Evolutionary conservation across 2,888 invertebrate genomes (phyloP).

Genomic region (Rhagonycha lutea): DNA sequence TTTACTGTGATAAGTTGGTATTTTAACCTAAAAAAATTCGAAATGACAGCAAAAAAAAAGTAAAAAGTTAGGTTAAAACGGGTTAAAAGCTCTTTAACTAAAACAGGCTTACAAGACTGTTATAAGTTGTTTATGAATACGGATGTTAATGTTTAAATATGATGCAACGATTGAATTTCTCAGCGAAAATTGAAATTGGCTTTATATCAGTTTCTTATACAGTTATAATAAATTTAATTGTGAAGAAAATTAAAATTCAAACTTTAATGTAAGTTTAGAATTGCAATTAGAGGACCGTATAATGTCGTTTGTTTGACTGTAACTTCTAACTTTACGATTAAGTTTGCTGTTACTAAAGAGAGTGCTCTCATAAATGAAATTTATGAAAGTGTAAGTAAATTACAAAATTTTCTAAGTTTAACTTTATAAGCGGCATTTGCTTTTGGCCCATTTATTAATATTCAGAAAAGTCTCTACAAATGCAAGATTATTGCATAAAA

Average conservation of each 20-base stretch:
- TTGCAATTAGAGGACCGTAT: constrained; percentile 3
- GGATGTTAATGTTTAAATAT: no score
- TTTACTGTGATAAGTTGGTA: no score
- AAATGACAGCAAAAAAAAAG: no score
- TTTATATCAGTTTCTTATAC: background rate
- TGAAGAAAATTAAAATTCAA: background rate
- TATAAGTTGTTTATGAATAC: no score
- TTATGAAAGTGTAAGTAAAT: constrained; percentile 14
- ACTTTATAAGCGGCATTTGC: constrained; percentile 6
- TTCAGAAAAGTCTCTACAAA: background rate
- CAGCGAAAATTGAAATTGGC: background rate
- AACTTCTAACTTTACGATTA: constrained; percentile 11
- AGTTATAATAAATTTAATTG: background rate
- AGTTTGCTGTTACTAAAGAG: constrained; percentile 10
- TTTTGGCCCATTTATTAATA: background rate
- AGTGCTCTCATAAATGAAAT: constrained; percentile 14
- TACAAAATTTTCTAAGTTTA: constrained; percentile 6
- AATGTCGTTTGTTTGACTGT: constrained; percentile 9
- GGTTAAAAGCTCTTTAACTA: no score
- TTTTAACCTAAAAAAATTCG: no score
- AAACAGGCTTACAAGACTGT: no score
- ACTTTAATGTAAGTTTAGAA: background rate
- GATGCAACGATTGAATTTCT: background rate
- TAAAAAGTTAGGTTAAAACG: no score
- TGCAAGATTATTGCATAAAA: constrained; percentile 1